Base-by-base conservation (phyloP, 2,113 vertebrate genomes). In the Macroglossus sobrinus region DNA sequence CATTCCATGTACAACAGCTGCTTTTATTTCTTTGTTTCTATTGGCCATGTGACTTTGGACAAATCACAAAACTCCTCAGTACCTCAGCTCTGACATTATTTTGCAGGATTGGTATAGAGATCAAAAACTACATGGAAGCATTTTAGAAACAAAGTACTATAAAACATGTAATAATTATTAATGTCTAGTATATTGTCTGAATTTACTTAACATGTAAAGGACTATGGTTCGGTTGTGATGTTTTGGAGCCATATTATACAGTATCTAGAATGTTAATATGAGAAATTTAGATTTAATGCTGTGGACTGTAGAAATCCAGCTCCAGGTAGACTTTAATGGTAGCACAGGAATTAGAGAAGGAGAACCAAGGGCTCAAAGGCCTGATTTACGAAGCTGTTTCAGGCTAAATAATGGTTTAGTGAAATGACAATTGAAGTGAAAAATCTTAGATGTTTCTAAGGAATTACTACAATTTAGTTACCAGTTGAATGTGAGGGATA, bases 261-360 rank as follows among this genome's bases (percentile, higher is more conserved):
- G n/a, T 14, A 11, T 81, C 47, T 93, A 89, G 30, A 90, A n/a
- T 94, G 45, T 85, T 80, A 80, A 55, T 13, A 61, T 95, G 38
- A 92, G 38, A 95, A 94, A 59, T 89, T 93, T 85, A 76, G 55
- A 38, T 92, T 71, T 87, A 69, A 81, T 89, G 40, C 40, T 71
- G 1, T 91, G 21, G 28, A 28, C 79, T 68, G 92, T 57, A 81
- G 63, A 81, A 93, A 40, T 86, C 26, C 50, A 82, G 26, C 47
- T 72, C 21, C 69, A 75, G 21, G 45, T 16, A 53, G 61, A 38
- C 11, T 95, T 74, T 68, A 69, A 45, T 76, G 8, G 16, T 93
- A 38, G 14, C 7, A 22, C 43, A 84, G 75, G 68, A 26, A 72
- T 47, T 81, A 45, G 82, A 93, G 72, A 61, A 19, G 35, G 55